These are phyloP conservation scores for Neodiprion lecontei DNA, from an alignment of 1,140 invertebrate species.

Conservation along the genomic window DNA sequence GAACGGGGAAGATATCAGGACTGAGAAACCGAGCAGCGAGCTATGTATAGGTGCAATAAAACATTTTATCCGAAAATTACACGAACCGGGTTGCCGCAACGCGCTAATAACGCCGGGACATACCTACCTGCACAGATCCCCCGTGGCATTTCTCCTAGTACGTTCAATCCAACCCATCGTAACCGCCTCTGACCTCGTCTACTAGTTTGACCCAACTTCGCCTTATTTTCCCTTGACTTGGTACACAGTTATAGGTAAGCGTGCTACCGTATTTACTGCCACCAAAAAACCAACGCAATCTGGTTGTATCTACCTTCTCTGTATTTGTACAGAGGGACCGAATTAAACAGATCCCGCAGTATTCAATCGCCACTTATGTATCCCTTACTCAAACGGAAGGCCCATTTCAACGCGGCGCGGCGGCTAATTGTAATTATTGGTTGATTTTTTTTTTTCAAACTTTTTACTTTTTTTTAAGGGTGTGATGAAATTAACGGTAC, in stretches of 20 bases:
- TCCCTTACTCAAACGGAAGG: no score
- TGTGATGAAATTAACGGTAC: no score
- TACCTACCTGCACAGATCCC: not conserved
- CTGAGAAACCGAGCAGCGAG: constrained; percentile 7
- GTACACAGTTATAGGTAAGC: not conserved
- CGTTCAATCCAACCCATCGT: not conserved
- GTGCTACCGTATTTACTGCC: not conserved
- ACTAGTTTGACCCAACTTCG: not conserved
- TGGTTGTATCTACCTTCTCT: not conserved
- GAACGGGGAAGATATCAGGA: constrained; percentile 13
- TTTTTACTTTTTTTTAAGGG: no score
- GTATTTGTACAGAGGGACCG: not conserved
- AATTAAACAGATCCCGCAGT: not conserved
- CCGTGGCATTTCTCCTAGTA: not conserved
- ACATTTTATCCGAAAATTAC: constrained; percentile 40
- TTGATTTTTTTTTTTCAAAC: no score
- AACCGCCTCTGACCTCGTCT: not conserved
- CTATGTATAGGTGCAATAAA: constrained; percentile 30
- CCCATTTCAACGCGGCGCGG: no score
- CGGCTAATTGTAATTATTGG: no score
- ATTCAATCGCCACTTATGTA: no score
- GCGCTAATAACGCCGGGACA: constrained; percentile 9
- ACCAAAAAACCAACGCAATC: not conserved
- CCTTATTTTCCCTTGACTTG: not conserved
- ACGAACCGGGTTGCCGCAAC: constrained; percentile 26